Evolutionary conservation across 2,113 vertebrate genomes (phyloP), one percentile per base, ranked within the genome.

Genomic region (Colius striatus): DNA sequence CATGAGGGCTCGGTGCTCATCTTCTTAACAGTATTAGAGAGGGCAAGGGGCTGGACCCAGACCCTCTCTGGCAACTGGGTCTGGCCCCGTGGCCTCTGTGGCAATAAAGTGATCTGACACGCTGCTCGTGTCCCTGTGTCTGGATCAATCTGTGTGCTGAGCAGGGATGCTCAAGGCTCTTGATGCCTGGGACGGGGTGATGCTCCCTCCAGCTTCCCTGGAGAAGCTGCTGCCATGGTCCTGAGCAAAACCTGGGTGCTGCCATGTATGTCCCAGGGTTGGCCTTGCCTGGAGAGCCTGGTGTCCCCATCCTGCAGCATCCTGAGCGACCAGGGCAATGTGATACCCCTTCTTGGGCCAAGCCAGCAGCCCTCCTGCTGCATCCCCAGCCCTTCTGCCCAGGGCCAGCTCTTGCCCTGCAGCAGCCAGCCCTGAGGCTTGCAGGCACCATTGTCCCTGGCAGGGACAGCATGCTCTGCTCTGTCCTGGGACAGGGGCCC

Each of bases 1-100:
- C 1, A 2, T 36, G 19, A 75, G 86, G 47, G 23, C 55, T 79
- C 0, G 1, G 67, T 34, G 23, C 78, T 91, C 21, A 25, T 61
- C 87, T 87, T 74, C 73, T 91, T 51, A 74, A 86, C 94, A 97
- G 94, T 92, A 81, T 93, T 92, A 91, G 32, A 87, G 34, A 32
- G 34, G 79, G 90, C 61, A 63, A 84, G 86, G 60, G 79, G 58
- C 88, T 92, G 95, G 94, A 73, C 68, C 61, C 72, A 73, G 60
- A 76, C 22, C 9, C 7, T 1, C 13, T 32, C 20, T 30, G 53
- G 73, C 79, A 93, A 20, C 43, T 63, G 90, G 76, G 79, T 93
- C 83, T 95, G 83, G 70, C 45, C 78, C 78, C 3, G 0, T 1
- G 4, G 30, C 85, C 0, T 0, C 79, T 74, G 51, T 77, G 72